Percentiles rank a stretch among this genome's conserved stretches.
Evolutionary conservation across 2,797 vertebrate species (phyloP).

Genomic region (Acrossocheilus fasciatus): DNA sequence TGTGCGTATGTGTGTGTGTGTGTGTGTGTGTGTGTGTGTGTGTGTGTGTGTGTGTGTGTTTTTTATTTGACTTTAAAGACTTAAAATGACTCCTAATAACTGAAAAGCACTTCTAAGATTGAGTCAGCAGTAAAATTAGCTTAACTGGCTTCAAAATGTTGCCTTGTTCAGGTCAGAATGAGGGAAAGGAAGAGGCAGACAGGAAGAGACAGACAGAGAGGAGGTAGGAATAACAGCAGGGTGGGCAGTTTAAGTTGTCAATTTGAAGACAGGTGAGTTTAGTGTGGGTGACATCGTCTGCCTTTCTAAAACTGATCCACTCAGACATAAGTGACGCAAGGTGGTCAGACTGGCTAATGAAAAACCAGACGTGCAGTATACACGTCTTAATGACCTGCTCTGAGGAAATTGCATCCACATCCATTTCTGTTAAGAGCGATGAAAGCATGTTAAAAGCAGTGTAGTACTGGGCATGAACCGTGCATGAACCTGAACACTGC

Average conservation of each 20-base stretch:
- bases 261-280: constrained; percentile 59
- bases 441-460: constrained; percentile 59
- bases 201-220: constrained; percentile 30
- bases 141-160: constrained; percentile 39
- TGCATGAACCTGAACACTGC: constrained; percentile 58
- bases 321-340: constrained; percentile 51
- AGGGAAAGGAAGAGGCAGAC: constrained; percentile 9
- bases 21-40: constrained; percentile 35
- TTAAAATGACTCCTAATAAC: constrained; percentile 23
- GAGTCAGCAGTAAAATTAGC: constrained; percentile 60
- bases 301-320: constrained; percentile 46
- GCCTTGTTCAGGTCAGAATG: constrained; percentile 49
- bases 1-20: constrained; percentile 34
- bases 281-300: constrained; percentile 55
- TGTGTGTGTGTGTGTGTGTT: constrained; percentile 20
- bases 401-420: constrained; percentile 49
- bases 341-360: constrained; percentile 46
- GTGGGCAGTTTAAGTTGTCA: constrained; percentile 50
- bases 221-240: constrained; percentile 26
- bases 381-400: constrained; percentile 47
- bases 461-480: constrained; percentile 58
- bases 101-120: constrained; percentile 46
- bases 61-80: constrained; percentile 60
- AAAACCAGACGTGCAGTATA: constrained; percentile 43
- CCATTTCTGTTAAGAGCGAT: constrained; percentile 41